Percentiles rank a stretch among this genome's conserved stretches.
Evolutionary conservation across 1,140 invertebrate species (phyloP).

Genomic region (Drosophila lini): DNA sequence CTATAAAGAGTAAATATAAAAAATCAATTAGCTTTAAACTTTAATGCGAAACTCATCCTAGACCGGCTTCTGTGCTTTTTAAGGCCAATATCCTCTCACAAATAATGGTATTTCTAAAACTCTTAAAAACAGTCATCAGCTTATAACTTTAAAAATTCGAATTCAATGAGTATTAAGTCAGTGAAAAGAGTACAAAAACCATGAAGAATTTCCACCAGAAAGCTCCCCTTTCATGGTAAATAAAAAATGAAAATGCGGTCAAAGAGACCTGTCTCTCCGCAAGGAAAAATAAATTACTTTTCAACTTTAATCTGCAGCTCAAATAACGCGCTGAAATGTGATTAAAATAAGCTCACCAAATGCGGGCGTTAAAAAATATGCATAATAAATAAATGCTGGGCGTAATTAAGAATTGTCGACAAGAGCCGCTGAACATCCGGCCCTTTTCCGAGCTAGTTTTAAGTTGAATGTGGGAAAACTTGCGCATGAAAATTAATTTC

Average conservation of each 20-base stretch:
- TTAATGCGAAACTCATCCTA: not conserved
- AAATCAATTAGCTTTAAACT: not conserved
- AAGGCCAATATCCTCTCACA: not conserved
- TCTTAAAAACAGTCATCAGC: not conserved
- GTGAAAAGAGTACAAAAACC: not conserved
- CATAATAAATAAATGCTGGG: slow-evolving; percentile 66
- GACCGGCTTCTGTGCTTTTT: not conserved
- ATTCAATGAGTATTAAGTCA: too few species aligned
- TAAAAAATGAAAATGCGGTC: not conserved
- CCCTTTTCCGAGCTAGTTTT: slow-evolving; percentile 43
- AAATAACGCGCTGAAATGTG: slow-evolving; percentile 29
- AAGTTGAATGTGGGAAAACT: slow-evolving; percentile 56
- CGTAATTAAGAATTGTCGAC: slow-evolving; percentile 63
- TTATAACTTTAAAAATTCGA: too few species aligned
- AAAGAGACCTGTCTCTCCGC: not conserved
- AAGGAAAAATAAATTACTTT: slow-evolving; percentile 51
- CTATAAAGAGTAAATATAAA: not conserved
- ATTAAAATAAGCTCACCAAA: slow-evolving; percentile 32
- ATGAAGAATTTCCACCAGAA: not conserved
- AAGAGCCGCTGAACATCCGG: slow-evolving; percentile 38
- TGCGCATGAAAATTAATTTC: slow-evolving; percentile 73
- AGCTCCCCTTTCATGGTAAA: not conserved
- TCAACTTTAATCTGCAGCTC: slow-evolving; percentile 29
- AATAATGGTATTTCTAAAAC: not conserved
- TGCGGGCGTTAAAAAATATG: slow-evolving; percentile 53